phyloP scores from a whole-genome alignment of 2,113 vertebrate species.

The Cyanoliseus patagonus region DNA sequence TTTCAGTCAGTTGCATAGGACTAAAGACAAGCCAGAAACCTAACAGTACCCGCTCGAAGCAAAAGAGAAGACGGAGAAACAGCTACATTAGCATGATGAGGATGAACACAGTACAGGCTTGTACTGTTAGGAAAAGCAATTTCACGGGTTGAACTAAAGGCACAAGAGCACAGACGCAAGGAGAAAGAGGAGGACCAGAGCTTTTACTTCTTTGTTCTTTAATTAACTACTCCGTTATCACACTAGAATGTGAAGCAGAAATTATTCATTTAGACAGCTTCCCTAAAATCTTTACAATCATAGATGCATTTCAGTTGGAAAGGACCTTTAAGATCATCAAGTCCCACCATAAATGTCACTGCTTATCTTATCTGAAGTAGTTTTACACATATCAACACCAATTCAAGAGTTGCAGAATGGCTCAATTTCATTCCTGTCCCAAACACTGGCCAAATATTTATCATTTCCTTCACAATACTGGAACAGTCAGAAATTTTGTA shows the following conservation, averaged over 20 bases:
- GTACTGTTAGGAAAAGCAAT: not conserved
- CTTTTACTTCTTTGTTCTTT: not conserved
- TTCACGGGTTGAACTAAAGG: not conserved
- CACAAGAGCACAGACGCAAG: not conserved
- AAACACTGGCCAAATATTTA: conserved; percentile 26
- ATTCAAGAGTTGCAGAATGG: not conserved
- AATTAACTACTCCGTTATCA: conserved; percentile 4
- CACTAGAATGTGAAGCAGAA: not conserved
- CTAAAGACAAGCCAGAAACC: not conserved
- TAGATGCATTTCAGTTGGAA: not conserved
- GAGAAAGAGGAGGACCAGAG: not conserved
- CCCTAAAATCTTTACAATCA: not conserved
- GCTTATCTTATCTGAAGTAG: conserved; percentile 62
- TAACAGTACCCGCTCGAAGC: not conserved
- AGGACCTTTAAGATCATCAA: not conserved
- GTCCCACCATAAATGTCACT: not conserved
- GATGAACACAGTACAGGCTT: not conserved
- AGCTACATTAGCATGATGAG: not conserved
- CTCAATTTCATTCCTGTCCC: not conserved
- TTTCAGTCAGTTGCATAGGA: not conserved
- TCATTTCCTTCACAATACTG: not conserved
- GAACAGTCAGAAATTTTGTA: not conserved
- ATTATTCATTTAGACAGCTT: conserved; percentile 29
- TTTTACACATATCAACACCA: conserved; percentile 37
- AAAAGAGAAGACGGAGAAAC: not conserved